Evolutionary conservation across 2,113 vertebrate genomes (phyloP).

Genomic region (Caranx ignobilis): DNA sequence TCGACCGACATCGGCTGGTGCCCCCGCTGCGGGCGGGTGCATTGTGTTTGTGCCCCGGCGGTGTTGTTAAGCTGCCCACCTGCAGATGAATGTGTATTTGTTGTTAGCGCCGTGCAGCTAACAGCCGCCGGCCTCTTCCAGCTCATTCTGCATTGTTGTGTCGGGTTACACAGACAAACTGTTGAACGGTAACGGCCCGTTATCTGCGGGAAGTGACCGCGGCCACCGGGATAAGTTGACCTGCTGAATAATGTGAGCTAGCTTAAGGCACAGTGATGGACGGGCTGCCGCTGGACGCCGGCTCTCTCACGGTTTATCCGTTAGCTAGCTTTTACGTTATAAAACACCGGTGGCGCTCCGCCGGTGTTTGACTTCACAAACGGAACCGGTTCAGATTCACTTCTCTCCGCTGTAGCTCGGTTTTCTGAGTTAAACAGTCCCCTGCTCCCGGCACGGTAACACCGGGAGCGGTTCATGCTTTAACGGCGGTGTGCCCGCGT

Average conservation of each 20-base stretch:
- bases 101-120: conserved; percentile 54
- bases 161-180: background rate
- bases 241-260: background rate
- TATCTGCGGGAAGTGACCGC: background rate
- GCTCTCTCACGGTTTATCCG: too few relatives aligned
- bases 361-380: too few relatives aligned
- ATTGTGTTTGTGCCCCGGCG: background rate
- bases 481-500: too few relatives aligned
- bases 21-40: background rate
- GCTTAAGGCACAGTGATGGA: background rate
- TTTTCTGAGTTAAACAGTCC: too few relatives aligned
- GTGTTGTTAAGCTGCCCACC: conserved; percentile 4
- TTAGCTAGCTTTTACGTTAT: too few relatives aligned
- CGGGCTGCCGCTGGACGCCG: too few relatives aligned
- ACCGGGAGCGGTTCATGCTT: too few relatives aligned
- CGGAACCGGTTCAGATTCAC: too few relatives aligned
- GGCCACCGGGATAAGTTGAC: background rate
- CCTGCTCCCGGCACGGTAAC: too few relatives aligned
- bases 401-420: too few relatives aligned
- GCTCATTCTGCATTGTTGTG: background rate
- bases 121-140: conserved; percentile 1
- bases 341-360: too few relatives aligned
- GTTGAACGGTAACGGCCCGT: background rate
- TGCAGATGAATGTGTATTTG: conserved; percentile 36
- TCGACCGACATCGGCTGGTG: background rate